Base-by-base conservation (phyloP, 2,797 vertebrate species). In the Tragopan temminckii region DNA sequence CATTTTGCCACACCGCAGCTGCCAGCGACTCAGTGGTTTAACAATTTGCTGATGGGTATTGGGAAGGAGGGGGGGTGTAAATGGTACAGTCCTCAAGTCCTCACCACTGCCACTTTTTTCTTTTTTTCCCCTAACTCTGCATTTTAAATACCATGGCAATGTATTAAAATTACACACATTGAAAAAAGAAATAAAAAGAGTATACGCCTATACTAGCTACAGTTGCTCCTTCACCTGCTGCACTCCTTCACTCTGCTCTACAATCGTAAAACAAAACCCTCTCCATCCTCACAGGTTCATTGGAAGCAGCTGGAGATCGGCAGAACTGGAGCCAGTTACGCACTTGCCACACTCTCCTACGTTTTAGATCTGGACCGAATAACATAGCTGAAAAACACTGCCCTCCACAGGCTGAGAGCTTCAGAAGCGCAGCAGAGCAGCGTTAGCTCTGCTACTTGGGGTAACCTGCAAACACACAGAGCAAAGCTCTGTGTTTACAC, bases 1-100 rank as follows among this genome's bases (percentile, higher is more conserved):
- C 81, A 69, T 87, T 93, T 91, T 82, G n/a, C 80, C 78, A 85
- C 1, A 0, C n/a, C 48, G 16, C 68, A 85, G 83, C 83, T 93
- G 83, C 78, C 78, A 64, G 40, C 4, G 0, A 58, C 63, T 79
- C 85, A 17, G 57, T 57, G 83, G 38, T 55, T 86, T 86, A 67
- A 70, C 81, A 76, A 42, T 14, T 80, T 90, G 33, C 68, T 88
- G 57, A 21, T 67, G 61, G 29, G 14, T 20, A 63, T 14, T 63
- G n/a, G 25, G 38, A 21, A 8, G 33, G 85, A n/a, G 55, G 13
- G 13, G 20, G 15, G 15, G 20, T 5, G 21, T 23, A 31, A 61
- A 48, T 24, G 46, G 50, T 53, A 52, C 50, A 18, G 23, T 53
- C 31, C 35, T 36, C 67, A 59, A 50, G 24, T 27, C 48, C 52